Evolutionary conservation across 2,888 invertebrate genomes (phyloP).

Genomic region (Platycnemis pennipes): DNA sequence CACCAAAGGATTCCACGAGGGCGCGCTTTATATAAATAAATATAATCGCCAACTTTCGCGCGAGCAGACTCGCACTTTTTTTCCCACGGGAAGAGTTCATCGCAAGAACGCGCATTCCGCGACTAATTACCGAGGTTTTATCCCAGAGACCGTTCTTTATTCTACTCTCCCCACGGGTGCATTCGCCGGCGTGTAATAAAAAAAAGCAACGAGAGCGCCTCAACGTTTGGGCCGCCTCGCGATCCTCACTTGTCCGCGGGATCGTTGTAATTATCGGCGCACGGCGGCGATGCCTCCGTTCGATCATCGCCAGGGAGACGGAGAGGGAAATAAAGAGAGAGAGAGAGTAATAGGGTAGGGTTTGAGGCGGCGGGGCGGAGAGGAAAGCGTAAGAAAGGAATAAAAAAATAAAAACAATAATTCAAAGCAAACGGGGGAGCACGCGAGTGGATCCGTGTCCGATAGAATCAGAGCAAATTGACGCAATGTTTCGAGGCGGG

Average conservation of each 20-base stretch:
- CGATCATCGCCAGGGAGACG: too few relatives aligned
- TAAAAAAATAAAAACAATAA: background rate
- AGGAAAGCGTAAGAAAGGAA: background rate
- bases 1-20: background rate
- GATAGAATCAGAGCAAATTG: constrained; percentile 53
- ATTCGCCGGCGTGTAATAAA: background rate
- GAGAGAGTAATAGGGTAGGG: too few relatives aligned
- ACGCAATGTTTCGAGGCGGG: background rate
- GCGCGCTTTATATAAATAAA: background rate
- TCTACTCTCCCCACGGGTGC: background rate
- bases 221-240: too few relatives aligned
- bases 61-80: background rate
- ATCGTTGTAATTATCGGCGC: too few relatives aligned
- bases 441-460: background rate
- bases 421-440: background rate
- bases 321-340: too few relatives aligned
- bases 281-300: too few relatives aligned
- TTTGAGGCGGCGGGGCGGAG: background rate
- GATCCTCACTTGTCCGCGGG: too few relatives aligned
- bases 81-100: background rate
- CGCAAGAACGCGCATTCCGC: background rate
- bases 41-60: background rate
- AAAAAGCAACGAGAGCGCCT: background rate
- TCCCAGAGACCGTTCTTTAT: background rate
- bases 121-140: background rate